Evolutionary conservation across 2,797 vertebrate genomes (phyloP), one percentile per base, ranked within the genome.

Genomic region (Ptychobarbus kaznakovi): DNA sequence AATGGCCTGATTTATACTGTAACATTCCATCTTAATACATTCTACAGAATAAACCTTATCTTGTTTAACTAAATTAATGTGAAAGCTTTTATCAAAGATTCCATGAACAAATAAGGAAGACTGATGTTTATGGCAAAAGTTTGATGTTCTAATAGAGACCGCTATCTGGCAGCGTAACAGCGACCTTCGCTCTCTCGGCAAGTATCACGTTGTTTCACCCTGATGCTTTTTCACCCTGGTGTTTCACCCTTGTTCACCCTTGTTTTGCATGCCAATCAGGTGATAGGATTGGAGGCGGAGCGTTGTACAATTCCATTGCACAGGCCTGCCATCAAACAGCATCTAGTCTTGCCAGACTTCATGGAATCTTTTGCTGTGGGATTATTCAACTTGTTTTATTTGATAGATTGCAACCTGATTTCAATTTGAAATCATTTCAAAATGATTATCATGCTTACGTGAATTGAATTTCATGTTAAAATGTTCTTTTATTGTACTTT

Each of bases 151-250:
- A 86, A 81, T 65, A 74, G 70, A 81, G 66, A 69, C 81, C 40
- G 73, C 65, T 83, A 87, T 89, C 89, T 89, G 63, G 44, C 73
- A 88, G 46, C 35, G 61, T 32, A 85, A 53, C 13, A n/a, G 28
- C 32, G 74, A 89, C 76, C 90, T 90, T 90, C 86, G 88, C 22
- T 88, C 90, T 90, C 90, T 91, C 89, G 80, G 88, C 85, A 87
- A 90, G 88, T 91, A 91, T 90, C 89, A 90, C 89, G 89, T 89
- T 91, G 76, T 91, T 92, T 92, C 90, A 91, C 91, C 88, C 90
- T 90, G 87, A 76, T 90, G 88, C 51, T 86, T 85, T 91, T 91
- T 91, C 89, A 91, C 90, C 90, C 90, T 70, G 88, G 58, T 84
- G 82, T 86, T 90, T 90, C 89, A 89, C 89, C 88, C 87, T 82